Base-by-base conservation (phyloP, 2,888 invertebrate species). In the Morpho achilles region DNA sequence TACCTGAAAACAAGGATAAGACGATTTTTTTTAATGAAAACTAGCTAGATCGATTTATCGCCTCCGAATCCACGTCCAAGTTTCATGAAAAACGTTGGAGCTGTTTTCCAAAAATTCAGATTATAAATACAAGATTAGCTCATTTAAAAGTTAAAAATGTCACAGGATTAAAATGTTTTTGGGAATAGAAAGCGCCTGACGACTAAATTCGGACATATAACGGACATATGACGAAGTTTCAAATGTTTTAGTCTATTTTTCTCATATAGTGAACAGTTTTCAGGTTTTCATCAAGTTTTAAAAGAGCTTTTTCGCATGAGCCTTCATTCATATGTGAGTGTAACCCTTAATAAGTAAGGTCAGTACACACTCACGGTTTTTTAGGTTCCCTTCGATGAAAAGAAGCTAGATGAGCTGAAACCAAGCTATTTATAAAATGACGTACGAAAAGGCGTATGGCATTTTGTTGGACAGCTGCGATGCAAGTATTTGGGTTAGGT, bases 311-410 rank as follows among this genome's bases (percentile, higher is more conserved):
- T 16, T 46, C 54, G 4, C n/a, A 5, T 0, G 7, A 16, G 48
- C 23, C 41, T 47, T 57, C 47, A 53, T 60, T 56, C 56, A 40
- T 23, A 48, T 46, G 57, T 56, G 51, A 57, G 48, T 46, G 41
- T 59, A 60, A 50, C 53, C 60, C 53, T 57, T 51, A 53, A 54
- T 54, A 54, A 48, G 42, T 48, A 48, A 48, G 47, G 53, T 50
- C 7, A 39, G 52, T 32, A 56, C 59, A 58, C 50, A 56, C 53
- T 56, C 50, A 58, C 49, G 53, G 54, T 54, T 41, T 61, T 55
- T 56, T 55, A 48, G 43, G 48, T 58, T 54, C 10, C 16, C 39
- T 43, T 23, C n/a, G 32, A 8, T 58, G 53, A 61, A 61, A 53
- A 49, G 61, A 50, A 48, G 42, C 46, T 32, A 53, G 55, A 54